A percentile compares a stretch with the other conserved stretches of the same genome.
These are phyloP conservation scores for Peromyscus eremicus DNA, from an alignment of 2,797 vertebrate species.

Conservation along the genomic window DNA sequence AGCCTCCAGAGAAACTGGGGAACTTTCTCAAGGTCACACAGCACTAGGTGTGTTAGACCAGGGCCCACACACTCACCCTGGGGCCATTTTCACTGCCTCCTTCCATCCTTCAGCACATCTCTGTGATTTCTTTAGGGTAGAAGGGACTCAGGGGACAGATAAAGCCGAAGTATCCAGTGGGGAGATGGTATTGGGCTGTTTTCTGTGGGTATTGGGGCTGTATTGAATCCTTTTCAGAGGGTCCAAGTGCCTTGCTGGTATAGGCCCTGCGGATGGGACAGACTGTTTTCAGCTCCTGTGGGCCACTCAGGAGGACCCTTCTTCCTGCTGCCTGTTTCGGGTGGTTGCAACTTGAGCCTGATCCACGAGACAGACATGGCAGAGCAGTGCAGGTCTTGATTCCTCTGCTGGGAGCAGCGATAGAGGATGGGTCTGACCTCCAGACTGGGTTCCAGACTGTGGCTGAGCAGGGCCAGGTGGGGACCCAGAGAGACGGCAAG, in stretches of 20 bases:
- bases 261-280: not conserved
- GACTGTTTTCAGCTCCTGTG: not conserved
- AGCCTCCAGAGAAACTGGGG: not conserved
- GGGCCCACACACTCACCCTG: not conserved
- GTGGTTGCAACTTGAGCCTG: constrained; percentile 68
- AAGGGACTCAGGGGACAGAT: not conserved
- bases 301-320: not conserved
- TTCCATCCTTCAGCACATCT: too few species aligned
- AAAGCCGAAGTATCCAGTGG: not conserved
- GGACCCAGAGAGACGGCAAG: not conserved
- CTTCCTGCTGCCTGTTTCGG: constrained; percentile 50
- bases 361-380: constrained; percentile 69
- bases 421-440: constrained; percentile 19
- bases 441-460: constrained; percentile 56
- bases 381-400: not conserved
- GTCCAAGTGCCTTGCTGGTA: too few species aligned
- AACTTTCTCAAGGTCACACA: not conserved
- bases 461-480: not conserved
- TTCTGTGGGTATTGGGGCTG: not conserved
- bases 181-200: not conserved
- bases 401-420: not conserved
- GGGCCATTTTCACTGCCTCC: not conserved
- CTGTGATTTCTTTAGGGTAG: not conserved
- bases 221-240: not conserved
- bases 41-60: not conserved